Base-by-base conservation (phyloP, 2,797 vertebrate species). In the Amblyopsis hoosieri region DNA sequence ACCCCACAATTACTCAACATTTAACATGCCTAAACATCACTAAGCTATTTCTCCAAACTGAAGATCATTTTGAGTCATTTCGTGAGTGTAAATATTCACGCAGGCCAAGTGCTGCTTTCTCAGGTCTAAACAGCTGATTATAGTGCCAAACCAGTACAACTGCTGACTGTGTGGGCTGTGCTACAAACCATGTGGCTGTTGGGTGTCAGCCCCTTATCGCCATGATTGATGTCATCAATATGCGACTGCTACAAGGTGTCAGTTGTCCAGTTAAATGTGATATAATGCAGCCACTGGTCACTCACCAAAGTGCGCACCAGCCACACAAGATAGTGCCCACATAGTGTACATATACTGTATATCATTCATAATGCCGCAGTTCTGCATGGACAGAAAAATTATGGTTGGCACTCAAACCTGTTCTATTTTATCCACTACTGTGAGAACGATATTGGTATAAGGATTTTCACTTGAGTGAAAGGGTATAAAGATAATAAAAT, bases 141-240 rank as follows among this genome's bases (percentile, higher is more conserved):
- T 5, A n/a, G 33, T 29, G 15, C 31, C 53, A 14, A 7, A 15
- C 45, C 45, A 51, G 45, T 31, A 46, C 11, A 54, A 63, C 6
- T 3, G 71, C 74, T 69, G 69, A 70, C 67, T 69, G 62, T 68
- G 37, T 15, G 19, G 19, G 50, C 51, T 12, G 2, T 53, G 79
- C 74, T 23, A 66, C 29, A 50, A 70, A 70, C 69, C 74, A 74
- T 64, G 37, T 48, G 68, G 57, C 70, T 60, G 15, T 6, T 33
- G 11, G 51, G 58, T 67, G 69, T 71, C 76, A 62, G 62, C 54
- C 11, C 56, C 73, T 78, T 85, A 85, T 87, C 74, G 0, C n/a
- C 23, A 1, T 84, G 73, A 86, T 76, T 79, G 61, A 89, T 82
- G 69, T 62, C 70, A 47, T 67, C 69, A 69, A 4, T 72, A 71